These are phyloP conservation scores for Peromyscus attwateri DNA, from an alignment of 2,797 vertebrate species.

Conservation along the genomic window DNA sequence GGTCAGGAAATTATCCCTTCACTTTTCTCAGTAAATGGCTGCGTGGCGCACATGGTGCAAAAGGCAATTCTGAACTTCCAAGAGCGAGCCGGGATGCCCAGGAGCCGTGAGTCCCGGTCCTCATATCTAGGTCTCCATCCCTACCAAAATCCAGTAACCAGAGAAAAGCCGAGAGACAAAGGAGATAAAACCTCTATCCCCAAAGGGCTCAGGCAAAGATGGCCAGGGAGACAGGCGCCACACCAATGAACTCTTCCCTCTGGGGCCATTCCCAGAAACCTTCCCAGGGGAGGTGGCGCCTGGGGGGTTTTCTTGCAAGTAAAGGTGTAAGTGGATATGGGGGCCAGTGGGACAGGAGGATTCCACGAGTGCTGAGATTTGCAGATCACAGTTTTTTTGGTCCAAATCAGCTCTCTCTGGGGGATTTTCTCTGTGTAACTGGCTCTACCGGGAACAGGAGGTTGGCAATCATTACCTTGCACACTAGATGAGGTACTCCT, in stretches of 20 bases:
- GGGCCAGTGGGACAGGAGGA: neutral
- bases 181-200: neutral
- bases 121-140: neutral
- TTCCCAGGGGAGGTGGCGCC: neutral
- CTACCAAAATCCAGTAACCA: neutral
- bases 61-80: neutral
- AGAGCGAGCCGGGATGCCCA: neutral
- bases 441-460: neutral
- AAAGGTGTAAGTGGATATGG: neutral
- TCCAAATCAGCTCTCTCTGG: neutral
- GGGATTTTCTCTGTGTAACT: neutral
- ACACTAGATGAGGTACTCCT: neutral
- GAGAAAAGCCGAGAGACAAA: neutral
- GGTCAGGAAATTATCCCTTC: constrained; percentile 79
- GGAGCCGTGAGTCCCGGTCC: neutral
- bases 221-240: neutral
- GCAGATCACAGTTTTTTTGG: neutral
- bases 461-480: neutral
- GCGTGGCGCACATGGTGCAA: neutral
- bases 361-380: neutral
- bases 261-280: neutral
- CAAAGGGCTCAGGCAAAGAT: neutral
- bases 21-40: constrained; percentile 62
- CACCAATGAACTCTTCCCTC: neutral
- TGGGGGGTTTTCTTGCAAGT: neutral